Conservation (phyloP, 2,797 vertebrate species). For the Gouania willdenowi region DNA sequence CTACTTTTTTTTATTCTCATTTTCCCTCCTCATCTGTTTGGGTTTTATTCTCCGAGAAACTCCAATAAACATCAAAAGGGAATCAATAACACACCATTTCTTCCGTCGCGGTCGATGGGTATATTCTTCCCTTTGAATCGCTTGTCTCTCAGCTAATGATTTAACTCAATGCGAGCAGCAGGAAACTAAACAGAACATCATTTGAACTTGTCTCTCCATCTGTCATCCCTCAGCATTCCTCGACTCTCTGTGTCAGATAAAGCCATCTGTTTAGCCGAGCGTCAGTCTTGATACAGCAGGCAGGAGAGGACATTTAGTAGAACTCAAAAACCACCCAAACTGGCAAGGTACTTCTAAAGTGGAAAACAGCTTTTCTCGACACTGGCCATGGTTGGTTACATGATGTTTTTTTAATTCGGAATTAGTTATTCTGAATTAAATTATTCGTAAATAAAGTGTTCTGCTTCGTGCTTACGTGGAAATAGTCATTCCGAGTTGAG, state of each 20-base stretch:
- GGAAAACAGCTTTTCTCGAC: constrained; percentile 36
- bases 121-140: constrained; percentile 7
- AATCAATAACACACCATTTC: constrained; percentile 48
- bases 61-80: constrained; percentile 57
- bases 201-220: constrained; percentile 49
- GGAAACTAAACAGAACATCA: constrained; percentile 50
- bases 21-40: not conserved
- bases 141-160: constrained; percentile 48
- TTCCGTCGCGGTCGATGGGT: constrained; percentile 14
- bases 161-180: constrained; percentile 34
- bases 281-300: constrained; percentile 28
- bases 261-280: constrained; percentile 52
- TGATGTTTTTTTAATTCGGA: no score
- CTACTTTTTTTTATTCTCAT: not conserved
- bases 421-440: no score
- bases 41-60: constrained; percentile 34
- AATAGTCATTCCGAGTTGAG: no score
- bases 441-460: no score
- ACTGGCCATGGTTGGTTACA: no score
- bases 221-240: constrained; percentile 49
- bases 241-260: constrained; percentile 37
- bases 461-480: no score
- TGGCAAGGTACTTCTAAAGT: constrained; percentile 10
- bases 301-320: constrained; percentile 21
- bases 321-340: constrained; percentile 9